These are phyloP conservation scores for Phytoseiulus persimilis DNA, from an alignment of 2,888 invertebrate species.

Conservation along the genomic window DNA sequence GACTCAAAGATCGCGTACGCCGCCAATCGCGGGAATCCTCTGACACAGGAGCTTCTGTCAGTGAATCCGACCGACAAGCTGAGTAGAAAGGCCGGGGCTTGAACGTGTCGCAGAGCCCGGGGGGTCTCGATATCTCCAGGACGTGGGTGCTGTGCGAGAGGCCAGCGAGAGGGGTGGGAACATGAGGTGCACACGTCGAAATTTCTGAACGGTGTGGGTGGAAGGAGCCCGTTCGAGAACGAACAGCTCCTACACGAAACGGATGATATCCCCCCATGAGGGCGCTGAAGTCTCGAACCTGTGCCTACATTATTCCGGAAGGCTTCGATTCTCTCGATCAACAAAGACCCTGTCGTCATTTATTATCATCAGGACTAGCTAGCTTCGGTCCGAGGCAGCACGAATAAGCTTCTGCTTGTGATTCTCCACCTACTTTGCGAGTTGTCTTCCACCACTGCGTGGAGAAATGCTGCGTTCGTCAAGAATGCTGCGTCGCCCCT, in stretches of 20 bases:
- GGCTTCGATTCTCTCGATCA: neutral
- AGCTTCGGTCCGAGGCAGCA: neutral
- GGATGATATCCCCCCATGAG: neutral
- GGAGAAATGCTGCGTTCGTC: neutral
- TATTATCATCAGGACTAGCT: neutral
- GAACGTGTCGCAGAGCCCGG: too few relatives aligned
- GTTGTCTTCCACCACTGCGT: neutral
- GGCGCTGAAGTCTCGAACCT: neutral
- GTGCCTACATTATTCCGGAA: neutral
- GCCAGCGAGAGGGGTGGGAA: neutral
- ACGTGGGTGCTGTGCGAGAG: neutral
- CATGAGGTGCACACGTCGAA: neutral
- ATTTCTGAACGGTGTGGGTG: neutral
- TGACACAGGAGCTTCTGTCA: too few relatives aligned
- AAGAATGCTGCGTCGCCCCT: neutral
- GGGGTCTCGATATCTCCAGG: too few relatives aligned
- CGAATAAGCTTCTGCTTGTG: neutral
- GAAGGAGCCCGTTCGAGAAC: neutral
- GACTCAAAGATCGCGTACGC: too few relatives aligned
- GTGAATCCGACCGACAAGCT: too few relatives aligned
- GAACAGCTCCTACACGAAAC: neutral
- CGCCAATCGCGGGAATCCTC: too few relatives aligned
- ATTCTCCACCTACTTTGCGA: neutral
- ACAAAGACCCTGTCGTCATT: too few relatives aligned
- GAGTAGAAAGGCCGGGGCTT: too few relatives aligned